Evolutionary conservation across 2,113 vertebrate species (phyloP).

Genomic region (Megaceryle torquata): DNA sequence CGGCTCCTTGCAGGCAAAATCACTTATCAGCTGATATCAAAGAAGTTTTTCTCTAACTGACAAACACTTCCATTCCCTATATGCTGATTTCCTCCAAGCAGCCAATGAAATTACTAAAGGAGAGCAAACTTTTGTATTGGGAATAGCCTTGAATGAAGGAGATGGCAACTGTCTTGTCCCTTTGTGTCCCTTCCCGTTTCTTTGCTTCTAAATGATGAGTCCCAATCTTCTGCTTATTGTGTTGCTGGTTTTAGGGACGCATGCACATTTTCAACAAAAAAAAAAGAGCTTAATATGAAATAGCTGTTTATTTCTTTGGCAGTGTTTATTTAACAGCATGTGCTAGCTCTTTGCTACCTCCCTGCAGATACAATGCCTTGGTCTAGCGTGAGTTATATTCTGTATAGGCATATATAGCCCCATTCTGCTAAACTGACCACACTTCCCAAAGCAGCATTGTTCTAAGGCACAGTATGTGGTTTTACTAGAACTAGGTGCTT

Average conservation of each 20-base stretch:
- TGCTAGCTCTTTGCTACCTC: neutral
- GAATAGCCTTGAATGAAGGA: neutral
- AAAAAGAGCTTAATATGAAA: neutral
- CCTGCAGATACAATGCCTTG: neutral
- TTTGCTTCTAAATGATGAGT: neutral
- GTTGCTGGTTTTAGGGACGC: neutral
- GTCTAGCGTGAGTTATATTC: neutral
- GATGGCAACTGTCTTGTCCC: neutral
- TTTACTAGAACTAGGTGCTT: neutral
- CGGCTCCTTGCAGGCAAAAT: neutral
- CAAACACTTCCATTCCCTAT: neutral
- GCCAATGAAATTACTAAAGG: neutral
- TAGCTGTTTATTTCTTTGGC: neutral
- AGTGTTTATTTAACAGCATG: neutral
- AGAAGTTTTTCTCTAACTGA: neutral
- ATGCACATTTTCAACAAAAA: neutral
- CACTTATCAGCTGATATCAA: neutral
- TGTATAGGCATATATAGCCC: neutral
- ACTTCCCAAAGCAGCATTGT: neutral
- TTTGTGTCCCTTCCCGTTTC: neutral
- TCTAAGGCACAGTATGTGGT: neutral
- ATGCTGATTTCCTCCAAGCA: neutral
- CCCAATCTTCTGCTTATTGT: neutral
- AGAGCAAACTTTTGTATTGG: neutral
- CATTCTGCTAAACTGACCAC: neutral